phyloP scores from a whole-genome alignment of 2,797 vertebrate species.

The Pantherophis vulpinus region DNA sequence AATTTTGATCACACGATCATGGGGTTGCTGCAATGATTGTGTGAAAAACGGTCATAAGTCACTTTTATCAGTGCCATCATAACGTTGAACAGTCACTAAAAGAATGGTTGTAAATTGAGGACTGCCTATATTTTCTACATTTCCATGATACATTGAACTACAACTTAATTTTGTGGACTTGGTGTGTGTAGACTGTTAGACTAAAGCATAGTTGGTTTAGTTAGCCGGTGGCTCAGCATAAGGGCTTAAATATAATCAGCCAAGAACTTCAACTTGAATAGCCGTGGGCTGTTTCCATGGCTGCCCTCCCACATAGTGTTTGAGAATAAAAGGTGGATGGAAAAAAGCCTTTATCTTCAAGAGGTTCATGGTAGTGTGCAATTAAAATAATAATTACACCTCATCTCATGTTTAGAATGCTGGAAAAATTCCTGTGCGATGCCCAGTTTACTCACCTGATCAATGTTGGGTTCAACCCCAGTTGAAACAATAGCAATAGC shows the following conservation, averaged over 20 bases:
- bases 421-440: background rate
- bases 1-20: background rate
- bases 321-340: background rate
- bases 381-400: background rate
- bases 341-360: background rate
- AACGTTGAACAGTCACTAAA: too few relatives aligned
- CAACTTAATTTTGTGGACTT: background rate
- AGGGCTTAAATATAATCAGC: background rate
- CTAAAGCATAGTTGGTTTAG: background rate
- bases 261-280: background rate
- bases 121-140: background rate
- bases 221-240: background rate
- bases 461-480: background rate
- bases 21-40: background rate
- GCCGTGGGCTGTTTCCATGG: background rate
- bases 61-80: background rate
- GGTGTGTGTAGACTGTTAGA: background rate
- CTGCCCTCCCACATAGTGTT: background rate
- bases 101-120: too few relatives aligned
- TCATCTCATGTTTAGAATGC: background rate
- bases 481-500: too few relatives aligned
- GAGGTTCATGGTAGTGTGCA: background rate
- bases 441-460: background rate
- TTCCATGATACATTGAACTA: background rate
- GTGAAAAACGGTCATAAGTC: background rate